Evolutionary conservation across 2,113 vertebrate genomes (phyloP), one percentile per base, ranked within the genome.

Genomic region (Gobio gobio): DNA sequence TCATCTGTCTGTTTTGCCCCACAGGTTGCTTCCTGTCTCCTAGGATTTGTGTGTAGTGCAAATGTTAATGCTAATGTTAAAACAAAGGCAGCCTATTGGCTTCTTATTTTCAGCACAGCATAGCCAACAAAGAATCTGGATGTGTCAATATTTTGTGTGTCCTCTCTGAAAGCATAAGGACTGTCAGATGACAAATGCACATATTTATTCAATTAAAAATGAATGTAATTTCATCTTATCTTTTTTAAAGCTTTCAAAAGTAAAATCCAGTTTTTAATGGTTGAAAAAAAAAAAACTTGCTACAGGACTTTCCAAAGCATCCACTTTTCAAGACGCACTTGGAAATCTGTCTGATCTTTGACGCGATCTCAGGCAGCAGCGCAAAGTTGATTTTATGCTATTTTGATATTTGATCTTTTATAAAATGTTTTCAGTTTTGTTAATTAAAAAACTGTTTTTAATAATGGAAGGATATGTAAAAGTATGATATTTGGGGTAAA

Each of bases 61-160:
- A 89, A 88, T 88, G 82, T 73, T 86, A 88, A 88, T 88, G 87
- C 82, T 85, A 87, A 88, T 88, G 82, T 78, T 88, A 88, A 88
- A 88, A 88, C 87, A 73, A 86, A 86, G 82, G 79, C 51, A 66
- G 68, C 61, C 70, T 81, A 83, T 86, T 88, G 85, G 77, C 76
- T 88, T 86, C 66, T 85, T 63, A 86, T 86, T 83, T 88, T 86
- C 83, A 86, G 75, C 84, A 88, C 78, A 26, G 43, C 49, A 13
- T 64, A 26, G 78, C 43, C 78, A 64, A 29, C 78, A 64, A 43
- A 8, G 78, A 80, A 64, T 47, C 26, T 72, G 70, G 85, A 86
- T 76, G 61, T 76, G 70, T 36, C 29, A 4, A 51, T 68, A 83
- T 83, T 86, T 85, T 29, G 68, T 83, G 68, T 86, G 84, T 77